phyloP scores from a whole-genome alignment of 2,113 vertebrate species.

The Entelurus aequoreus region DNA sequence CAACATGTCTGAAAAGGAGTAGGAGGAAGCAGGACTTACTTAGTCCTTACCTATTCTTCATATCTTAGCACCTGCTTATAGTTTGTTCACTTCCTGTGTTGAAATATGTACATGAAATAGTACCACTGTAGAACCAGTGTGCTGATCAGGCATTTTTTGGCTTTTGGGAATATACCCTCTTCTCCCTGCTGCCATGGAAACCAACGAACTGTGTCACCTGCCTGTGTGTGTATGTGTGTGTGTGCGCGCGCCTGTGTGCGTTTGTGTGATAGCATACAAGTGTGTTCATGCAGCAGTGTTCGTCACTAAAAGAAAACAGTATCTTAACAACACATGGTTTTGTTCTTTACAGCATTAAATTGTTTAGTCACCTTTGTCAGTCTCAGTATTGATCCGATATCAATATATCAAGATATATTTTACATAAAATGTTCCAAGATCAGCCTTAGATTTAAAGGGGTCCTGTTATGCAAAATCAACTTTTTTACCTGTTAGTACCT shows the following conservation, averaged over 20 bases:
- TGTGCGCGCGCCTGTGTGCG: no score
- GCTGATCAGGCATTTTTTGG: conserved; percentile 25
- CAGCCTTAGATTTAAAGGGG: no score
- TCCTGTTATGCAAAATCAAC: no score
- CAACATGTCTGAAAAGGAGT: no score
- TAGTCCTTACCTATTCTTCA: no score
- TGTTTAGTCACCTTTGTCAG: background rate
- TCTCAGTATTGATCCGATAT: background rate
- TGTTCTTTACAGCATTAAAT: background rate
- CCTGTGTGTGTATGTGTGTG: conserved; percentile 1
- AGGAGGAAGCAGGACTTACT: background rate
- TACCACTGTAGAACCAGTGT: conserved; percentile 20
- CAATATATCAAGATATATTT: no score
- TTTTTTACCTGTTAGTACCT: no score
- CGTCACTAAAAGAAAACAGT: conserved; percentile 23
- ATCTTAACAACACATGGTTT: background rate
- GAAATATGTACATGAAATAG: conserved; percentile 9
- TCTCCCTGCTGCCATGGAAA: conserved; percentile 42
- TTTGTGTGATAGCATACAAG: background rate
- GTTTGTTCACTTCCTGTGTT: background rate
- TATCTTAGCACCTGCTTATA: no score
- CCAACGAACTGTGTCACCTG: conserved; percentile 41
- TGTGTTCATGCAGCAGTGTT: conserved; percentile 13
- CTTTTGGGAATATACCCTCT: conserved; percentile 28
- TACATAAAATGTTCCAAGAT: no score